Conservation (phyloP, 2,113 vertebrate genomes). For the Phasianus colchicus region DNA sequence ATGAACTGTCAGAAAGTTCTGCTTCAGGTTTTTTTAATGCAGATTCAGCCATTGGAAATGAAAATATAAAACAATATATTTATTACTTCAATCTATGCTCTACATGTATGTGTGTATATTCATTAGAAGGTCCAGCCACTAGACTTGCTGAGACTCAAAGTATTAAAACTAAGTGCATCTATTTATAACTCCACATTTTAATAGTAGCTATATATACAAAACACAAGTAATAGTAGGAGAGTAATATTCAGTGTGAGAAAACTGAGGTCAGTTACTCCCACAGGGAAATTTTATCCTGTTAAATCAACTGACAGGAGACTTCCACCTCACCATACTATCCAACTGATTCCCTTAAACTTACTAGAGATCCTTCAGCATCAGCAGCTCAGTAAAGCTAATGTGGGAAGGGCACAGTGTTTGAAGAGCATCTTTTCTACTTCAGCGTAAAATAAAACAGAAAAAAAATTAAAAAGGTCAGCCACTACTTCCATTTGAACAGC, state of each 20-base stretch:
- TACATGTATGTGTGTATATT: not conserved
- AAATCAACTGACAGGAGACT: not conserved
- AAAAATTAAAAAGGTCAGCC: constrained; percentile 23
- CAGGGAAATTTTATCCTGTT: not conserved
- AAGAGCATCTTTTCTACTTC: not conserved
- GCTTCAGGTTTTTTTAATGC: not conserved
- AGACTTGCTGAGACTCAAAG: not conserved
- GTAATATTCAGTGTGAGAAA: not conserved
- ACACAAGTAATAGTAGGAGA: not conserved
- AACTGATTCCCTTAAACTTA: not conserved
- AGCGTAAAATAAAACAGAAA: not conserved
- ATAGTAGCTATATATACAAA: not conserved
- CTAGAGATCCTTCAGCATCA: not conserved
- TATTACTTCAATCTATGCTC: not conserved
- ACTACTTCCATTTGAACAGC: constrained; percentile 43
- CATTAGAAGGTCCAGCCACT: not conserved
- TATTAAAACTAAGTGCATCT: not conserved
- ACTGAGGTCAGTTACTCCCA: not conserved
- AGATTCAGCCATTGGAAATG: not conserved
- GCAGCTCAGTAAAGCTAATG: constrained; percentile 1
- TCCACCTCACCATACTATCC: not conserved
- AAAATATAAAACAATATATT: not conserved
- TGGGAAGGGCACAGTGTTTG: not conserved
- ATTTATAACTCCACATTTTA: not conserved
- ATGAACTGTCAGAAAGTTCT: not conserved